Conservation (phyloP, 2,797 vertebrate genomes). For the Gambusia yucatana region DNA sequence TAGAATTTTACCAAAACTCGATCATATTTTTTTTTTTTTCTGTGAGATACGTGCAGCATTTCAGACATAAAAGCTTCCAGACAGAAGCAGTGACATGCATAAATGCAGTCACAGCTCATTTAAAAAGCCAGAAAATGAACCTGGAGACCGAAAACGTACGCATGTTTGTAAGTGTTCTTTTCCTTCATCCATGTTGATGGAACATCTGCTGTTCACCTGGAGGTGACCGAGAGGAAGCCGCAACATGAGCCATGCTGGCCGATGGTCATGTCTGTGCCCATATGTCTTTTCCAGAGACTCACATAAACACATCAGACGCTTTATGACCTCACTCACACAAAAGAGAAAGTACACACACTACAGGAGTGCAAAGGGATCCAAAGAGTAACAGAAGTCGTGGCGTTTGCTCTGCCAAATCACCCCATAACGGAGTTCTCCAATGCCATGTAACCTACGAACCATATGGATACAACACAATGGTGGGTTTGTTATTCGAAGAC, state of each 20-base stretch:
- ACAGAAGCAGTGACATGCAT: not conserved
- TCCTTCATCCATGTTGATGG: slow-evolving; percentile 23
- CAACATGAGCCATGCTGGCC: slow-evolving; percentile 65
- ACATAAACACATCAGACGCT: slow-evolving; percentile 53
- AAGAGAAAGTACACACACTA: slow-evolving; percentile 33
- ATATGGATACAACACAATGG: slow-evolving; percentile 57
- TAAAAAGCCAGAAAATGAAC: slow-evolving; percentile 6
- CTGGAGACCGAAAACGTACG: not conserved
- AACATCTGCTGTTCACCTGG: slow-evolving; percentile 59
- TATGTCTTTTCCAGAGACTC: slow-evolving; percentile 58
- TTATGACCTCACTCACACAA: slow-evolving; percentile 42
- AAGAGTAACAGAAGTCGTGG: slow-evolving; percentile 46
- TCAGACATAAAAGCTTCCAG: not conserved
- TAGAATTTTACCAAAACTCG: not conserved
- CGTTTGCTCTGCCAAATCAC: slow-evolving; percentile 63
- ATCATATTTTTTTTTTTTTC: not conserved
- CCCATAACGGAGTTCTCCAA: slow-evolving; percentile 62
- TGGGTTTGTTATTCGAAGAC: slow-evolving; percentile 12
- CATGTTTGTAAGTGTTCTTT: slow-evolving; percentile 12
- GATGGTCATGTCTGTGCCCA: slow-evolving; percentile 46
- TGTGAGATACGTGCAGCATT: not conserved
- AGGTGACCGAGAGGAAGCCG: slow-evolving; percentile 52
- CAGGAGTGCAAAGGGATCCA: slow-evolving; percentile 42
- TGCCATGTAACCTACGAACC: slow-evolving; percentile 51
- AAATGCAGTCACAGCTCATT: not conserved